A percentile compares a stretch with the other conserved stretches of the same genome.
Evolutionary conservation across 1,140 invertebrate genomes (phyloP).

Genomic region (Schlechtendalia chinensis): DNA sequence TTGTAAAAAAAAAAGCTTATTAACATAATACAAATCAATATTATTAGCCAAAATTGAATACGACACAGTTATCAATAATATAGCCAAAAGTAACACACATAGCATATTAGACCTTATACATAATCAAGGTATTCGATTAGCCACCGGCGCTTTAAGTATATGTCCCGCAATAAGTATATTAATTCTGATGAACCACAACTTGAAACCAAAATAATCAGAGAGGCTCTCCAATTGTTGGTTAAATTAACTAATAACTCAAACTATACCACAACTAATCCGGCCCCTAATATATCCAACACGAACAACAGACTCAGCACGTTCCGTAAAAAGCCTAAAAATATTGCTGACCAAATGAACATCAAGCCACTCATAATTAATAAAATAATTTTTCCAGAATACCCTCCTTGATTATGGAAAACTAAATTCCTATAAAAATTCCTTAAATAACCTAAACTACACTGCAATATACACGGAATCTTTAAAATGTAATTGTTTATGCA

Average conservation of each 20-base stretch:
- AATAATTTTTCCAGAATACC: neutral
- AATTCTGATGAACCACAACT: conserved; percentile 10
- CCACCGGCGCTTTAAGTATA: neutral
- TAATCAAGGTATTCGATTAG: neutral
- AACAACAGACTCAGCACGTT: neutral
- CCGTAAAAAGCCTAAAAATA: neutral
- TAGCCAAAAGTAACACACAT: neutral
- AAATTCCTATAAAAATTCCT: too few species aligned
- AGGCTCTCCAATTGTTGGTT: neutral
- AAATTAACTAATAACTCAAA: neutral
- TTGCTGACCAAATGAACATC: neutral
- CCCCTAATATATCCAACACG: neutral
- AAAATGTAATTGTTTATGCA: too few species aligned
- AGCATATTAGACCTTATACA: conserved; percentile 7
- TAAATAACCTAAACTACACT: too few species aligned
- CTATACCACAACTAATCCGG: neutral
- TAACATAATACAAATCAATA: neutral
- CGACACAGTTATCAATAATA: neutral
- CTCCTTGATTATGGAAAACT: conserved; percentile 1
- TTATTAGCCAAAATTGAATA: conserved; percentile 8
- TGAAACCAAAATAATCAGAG: neutral
- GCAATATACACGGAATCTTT: too few species aligned
- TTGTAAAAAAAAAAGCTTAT: neutral
- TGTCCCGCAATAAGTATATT: neutral
- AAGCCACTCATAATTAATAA: neutral